These are phyloP conservation scores for Apostichopus parvimensis DNA, from an alignment of 35 echinoderm and acorn worm species.

Conservation along the genomic window DNA sequence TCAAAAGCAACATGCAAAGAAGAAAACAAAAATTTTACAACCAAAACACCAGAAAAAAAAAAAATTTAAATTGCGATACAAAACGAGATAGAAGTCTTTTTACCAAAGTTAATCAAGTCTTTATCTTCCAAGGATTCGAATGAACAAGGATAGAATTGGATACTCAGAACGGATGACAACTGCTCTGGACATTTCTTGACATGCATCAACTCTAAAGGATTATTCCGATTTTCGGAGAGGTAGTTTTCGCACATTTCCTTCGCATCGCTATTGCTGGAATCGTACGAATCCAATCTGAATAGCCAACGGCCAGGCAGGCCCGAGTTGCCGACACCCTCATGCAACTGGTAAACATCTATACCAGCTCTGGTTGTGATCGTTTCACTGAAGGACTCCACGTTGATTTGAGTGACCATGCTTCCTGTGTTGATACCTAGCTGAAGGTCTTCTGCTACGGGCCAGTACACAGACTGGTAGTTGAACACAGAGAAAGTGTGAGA, in stretches of 20 bases:
- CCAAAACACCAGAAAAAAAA: no score
- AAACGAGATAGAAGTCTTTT: no score
- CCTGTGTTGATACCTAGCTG: conserved; percentile 9
- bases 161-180: neutral
- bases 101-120: neutral
- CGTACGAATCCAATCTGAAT: conserved; percentile 28
- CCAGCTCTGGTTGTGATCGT: neutral
- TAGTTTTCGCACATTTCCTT: conserved; percentile 21
- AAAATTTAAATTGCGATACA: no score
- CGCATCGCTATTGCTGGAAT: neutral
- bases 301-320: conserved; percentile 14
- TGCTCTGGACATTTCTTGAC: conserved; percentile 28
- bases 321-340: conserved; percentile 20
- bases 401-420: neutral
- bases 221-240: neutral
- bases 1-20: no score
- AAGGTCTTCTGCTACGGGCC: conserved; percentile 22
- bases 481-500: conserved; percentile 7
- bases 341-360: neutral
- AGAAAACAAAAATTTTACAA: no score
- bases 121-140: neutral
- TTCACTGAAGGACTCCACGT: neutral
- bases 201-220: neutral
- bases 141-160: conserved; percentile 29
- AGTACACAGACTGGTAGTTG: conserved; percentile 1